Conservation (phyloP, 2,113 vertebrate species). For the Trogon melanurus region DNA sequence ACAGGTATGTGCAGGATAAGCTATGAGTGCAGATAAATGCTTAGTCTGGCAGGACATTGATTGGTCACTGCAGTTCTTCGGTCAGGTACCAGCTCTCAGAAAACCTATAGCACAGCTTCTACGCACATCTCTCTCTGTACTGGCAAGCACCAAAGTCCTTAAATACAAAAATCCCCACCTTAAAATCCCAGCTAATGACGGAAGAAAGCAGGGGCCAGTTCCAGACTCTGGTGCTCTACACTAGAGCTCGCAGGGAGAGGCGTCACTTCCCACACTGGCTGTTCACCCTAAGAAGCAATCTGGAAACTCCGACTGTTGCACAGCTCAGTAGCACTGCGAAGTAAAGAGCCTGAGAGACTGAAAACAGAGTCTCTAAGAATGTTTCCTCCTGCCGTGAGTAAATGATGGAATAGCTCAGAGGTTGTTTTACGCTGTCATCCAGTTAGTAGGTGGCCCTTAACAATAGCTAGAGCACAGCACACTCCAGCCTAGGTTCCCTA, state of each 20-base stretch:
- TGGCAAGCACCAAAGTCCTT: background rate
- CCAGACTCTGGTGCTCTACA: background rate
- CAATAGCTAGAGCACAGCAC: background rate
- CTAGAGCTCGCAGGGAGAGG: background rate
- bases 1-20: background rate
- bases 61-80: background rate
- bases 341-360: background rate
- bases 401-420: background rate
- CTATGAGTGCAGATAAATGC: background rate
- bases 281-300: background rate
- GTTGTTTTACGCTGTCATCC: background rate
- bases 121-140: background rate
- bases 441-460: background rate
- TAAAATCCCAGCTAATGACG: background rate
- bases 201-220: background rate
- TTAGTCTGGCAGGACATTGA: background rate
- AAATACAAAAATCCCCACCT: background rate
- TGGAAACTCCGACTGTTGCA: background rate
- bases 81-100: background rate
- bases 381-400: background rate
- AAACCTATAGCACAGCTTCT: background rate
- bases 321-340: background rate
- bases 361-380: background rate
- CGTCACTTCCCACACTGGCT: background rate
- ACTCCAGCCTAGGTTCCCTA: background rate